Base-by-base conservation (phyloP, 1,140 invertebrate genomes). In the Oreohelix idahoensis region DNA sequence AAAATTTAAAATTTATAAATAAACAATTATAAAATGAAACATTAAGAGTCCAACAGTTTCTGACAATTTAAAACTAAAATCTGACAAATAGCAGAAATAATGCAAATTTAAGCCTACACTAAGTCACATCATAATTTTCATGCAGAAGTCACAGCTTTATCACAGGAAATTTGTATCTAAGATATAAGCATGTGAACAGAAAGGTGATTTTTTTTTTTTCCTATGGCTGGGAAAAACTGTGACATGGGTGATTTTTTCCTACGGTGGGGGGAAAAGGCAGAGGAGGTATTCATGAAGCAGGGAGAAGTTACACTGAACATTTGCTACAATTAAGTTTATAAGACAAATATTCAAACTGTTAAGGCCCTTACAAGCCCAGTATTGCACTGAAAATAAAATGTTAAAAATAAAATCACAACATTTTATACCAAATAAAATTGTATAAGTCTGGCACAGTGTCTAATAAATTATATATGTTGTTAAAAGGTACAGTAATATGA, bases 321-420 rank as follows among this genome's bases (percentile, higher is more conserved):
- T 66, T 66, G 63, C 63, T 66, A 66, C 29, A 66, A 11, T 66
- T 32, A 66, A 66, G 29, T 66, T 66, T 8, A 66, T 35, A 32
- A 32, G 63, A 66, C 5, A 66, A 32, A 32, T 32, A 66, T 29
- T 66, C 63, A 66, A 29, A 66, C 29, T 35, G 63, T 11, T 66
- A 35, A 29, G 29, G 63, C 63, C n/a, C 63, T 23, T 15, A 15
- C 32, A 5, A 32, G n/a, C 29, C 63, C n/a, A 29, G 29, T 66
- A 66, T 66, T 66, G 63, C 63, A 66, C 63, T 66, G n/a, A 32
- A 58, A 66, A 66, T 66, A 66, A 66, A 13, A 66, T 32, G 2
- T 15, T 4, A 2, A 58, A 58, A 58, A 8, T 32, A 29, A 66
- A 29, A 66, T 66, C 63, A 66, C 63, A 66, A 32, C 63, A 66